Conservation (phyloP, 1,140 invertebrate genomes). For the Anastrepha ludens region DNA sequence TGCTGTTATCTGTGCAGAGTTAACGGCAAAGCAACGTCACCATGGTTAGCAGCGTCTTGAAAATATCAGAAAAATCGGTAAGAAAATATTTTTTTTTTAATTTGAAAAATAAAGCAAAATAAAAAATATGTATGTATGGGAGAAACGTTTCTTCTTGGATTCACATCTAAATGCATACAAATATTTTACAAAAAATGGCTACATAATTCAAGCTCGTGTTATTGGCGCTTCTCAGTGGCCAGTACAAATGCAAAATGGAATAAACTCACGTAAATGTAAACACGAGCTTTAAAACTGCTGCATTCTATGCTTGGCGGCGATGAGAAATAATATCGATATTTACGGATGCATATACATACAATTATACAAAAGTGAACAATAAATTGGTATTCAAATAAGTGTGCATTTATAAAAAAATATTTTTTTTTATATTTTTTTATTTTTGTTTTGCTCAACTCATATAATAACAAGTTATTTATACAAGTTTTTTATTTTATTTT, state of each 20-base stretch:
- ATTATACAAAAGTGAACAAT: too few species aligned
- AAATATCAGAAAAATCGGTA: constrained; percentile 58
- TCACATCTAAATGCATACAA: too few species aligned
- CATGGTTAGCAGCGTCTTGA: constrained; percentile 58
- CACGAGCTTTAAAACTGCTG: not conserved
- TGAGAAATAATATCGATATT: not conserved
- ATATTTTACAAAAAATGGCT: not conserved
- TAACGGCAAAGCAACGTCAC: constrained; percentile 9
- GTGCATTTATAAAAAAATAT: too few species aligned
- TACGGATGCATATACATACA: too few species aligned
- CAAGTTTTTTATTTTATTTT: too few species aligned
- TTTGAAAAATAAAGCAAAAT: too few species aligned
- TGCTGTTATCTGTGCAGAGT: not conserved
- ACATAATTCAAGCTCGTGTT: not conserved
- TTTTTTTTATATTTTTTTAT: too few species aligned
- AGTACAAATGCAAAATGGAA: not conserved
- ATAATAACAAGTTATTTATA: too few species aligned
- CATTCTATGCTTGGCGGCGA: not conserved
- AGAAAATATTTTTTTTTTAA: constrained; percentile 3
- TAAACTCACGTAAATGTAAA: constrained; percentile 27
- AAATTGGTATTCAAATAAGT: too few species aligned
- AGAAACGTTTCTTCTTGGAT: not conserved
- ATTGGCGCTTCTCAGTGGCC: not conserved
- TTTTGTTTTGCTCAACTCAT: too few species aligned
- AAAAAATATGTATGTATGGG: not conserved